Conservation (phyloP, 2,113 vertebrate genomes). For the Perognathus longimembris region DNA sequence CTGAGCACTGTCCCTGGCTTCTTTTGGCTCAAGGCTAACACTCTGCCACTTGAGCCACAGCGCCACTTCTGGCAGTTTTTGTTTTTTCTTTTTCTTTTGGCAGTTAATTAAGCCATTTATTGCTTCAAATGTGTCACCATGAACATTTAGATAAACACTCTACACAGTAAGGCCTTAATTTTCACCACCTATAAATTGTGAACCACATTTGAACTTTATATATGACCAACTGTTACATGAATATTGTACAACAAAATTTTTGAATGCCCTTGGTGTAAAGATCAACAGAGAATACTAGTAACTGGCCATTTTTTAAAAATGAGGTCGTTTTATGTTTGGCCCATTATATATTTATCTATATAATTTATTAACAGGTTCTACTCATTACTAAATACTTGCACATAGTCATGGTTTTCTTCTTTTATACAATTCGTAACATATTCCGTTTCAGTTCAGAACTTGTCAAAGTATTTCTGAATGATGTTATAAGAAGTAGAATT, state of each 20-base stretch:
- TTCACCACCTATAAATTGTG: conserved; percentile 74
- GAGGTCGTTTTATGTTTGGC: conserved; percentile 77
- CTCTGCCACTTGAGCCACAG: too few species aligned
- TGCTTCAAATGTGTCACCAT: conserved; percentile 79
- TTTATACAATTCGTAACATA: conserved; percentile 48
- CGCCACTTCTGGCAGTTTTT: too few species aligned
- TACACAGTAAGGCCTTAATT: conserved; percentile 79
- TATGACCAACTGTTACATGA: conserved; percentile 64
- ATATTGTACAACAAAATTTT: conserved; percentile 71
- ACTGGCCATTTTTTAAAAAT: conserved; percentile 50
- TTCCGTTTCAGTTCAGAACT: conserved; percentile 37
- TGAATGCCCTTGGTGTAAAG: conserved; percentile 63
- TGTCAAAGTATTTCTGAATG: conserved; percentile 24
- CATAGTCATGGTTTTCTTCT: conserved; percentile 55
- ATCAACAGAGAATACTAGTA: conserved; percentile 58
- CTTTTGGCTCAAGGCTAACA: too few species aligned
- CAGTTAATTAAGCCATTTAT: conserved; percentile 83
- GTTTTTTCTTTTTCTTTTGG: too few species aligned
- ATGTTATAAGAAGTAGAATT: conserved; percentile 43
- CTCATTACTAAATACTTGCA: conserved; percentile 50
- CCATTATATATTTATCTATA: background rate
- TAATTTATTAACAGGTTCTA: conserved; percentile 57
- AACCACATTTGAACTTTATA: conserved; percentile 71
- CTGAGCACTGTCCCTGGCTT: too few species aligned
- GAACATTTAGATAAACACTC: conserved; percentile 79